Evolutionary conservation across 2,113 vertebrate species (phyloP), one percentile per base, ranked within the genome.

Genomic region (Collichthys lucidus): DNA sequence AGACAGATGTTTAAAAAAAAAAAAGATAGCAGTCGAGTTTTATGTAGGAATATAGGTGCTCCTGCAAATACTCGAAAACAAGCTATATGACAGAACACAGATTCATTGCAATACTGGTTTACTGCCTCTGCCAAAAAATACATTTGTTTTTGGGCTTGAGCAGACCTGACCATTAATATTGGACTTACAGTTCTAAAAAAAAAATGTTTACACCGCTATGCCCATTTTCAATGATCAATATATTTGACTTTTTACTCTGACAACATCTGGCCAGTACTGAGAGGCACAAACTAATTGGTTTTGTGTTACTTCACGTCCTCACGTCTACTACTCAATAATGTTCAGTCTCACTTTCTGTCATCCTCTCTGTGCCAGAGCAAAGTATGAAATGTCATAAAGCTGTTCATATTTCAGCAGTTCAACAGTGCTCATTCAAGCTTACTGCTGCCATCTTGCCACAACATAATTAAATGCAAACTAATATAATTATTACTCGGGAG

Each of bases 391-490:
- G 66, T 84, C 67, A 76, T 49, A 78, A 74, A 77, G 87, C 55
- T 74, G 31, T 60, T 82, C 65, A 63, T 24, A 9, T 86, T 70
- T 63, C 75, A 76, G 66, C 63, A 47, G 52, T 71, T 47, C 50
- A 20, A 68, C 56, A 20, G 55, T 62, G 74, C 75, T 82, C 60
- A 68, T 62, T 81, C 69, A 11, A 76, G 83, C 89, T 62, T 79
- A 80, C 68, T 77, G 73, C 83, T 76, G 78, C 84, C 78, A 70
- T 81, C 77, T 69, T 69, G 35, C 75, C 65, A 63, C 63, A 72
- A 35, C 57, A n/a, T 92, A 88, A 92, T 91, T 89, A 87, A 87
- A 86, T 81, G 78, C 71, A 89, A 73, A 85, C 80, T 86, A 85
- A 93, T 91, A 81, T 72, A 69, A 87, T 88, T 73, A 83, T 83